Percentiles rank a stretch among this genome's conserved stretches.
phyloP scores from a whole-genome alignment of 2,113 vertebrate species.

The Psophia crepitans region DNA sequence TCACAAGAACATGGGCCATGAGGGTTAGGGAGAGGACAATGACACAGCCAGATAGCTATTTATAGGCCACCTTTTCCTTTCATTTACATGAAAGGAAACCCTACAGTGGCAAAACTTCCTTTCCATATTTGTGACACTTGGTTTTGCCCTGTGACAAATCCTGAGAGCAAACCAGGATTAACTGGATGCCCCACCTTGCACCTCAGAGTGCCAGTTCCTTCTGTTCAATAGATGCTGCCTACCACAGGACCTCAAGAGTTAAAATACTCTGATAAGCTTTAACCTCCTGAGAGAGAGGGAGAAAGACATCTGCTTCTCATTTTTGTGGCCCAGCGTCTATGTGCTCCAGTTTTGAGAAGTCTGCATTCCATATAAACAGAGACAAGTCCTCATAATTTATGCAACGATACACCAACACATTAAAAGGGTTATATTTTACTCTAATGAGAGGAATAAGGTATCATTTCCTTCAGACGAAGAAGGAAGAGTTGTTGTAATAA shows the following conservation, averaged over 20 bases:
- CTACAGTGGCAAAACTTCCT: background rate
- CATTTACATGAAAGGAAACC: background rate
- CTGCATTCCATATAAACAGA: slow-evolving; percentile 73
- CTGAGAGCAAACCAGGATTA: background rate
- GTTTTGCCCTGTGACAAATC: background rate
- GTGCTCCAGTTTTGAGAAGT: slow-evolving; percentile 65
- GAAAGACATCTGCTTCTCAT: slow-evolving; percentile 82
- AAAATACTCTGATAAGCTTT: slow-evolving; percentile 49
- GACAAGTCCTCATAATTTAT: slow-evolving; percentile 74
- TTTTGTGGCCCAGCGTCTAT: slow-evolving; percentile 59
- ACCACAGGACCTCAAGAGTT: slow-evolving; percentile 45
- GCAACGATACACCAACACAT: slow-evolving; percentile 69
- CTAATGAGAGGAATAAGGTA: slow-evolving; percentile 75
- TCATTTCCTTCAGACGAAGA: slow-evolving; percentile 63
- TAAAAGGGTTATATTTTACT: slow-evolving; percentile 75
- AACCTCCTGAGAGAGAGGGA: background rate
- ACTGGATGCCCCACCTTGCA: background rate
- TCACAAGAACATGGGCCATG: fast-evolving
- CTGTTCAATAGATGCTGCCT: background rate
- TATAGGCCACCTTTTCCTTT: background rate
- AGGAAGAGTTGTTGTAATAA: slow-evolving; percentile 66
- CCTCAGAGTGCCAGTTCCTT: background rate
- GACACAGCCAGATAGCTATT: fast-evolving
- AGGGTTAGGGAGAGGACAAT: background rate
- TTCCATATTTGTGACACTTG: background rate